Conservation (phyloP, 2,113 vertebrate species). For the Jaculus jaculus region DNA sequence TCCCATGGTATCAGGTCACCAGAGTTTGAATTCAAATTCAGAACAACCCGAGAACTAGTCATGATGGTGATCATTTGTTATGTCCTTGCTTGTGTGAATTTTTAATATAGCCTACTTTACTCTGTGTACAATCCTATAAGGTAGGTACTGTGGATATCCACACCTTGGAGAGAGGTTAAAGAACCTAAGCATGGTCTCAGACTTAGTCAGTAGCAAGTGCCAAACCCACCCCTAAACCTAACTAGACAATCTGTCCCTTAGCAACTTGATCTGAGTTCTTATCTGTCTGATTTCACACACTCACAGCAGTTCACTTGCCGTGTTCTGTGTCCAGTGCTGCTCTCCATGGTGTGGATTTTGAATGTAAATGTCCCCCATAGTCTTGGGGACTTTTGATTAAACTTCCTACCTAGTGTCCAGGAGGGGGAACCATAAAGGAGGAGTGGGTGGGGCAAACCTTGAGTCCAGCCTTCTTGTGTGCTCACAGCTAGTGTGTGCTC, state of each 20-base stretch:
- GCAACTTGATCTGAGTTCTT: neutral
- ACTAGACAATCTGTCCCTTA: neutral
- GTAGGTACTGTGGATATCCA: neutral
- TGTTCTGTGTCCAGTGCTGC: neutral
- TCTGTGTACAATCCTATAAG: neutral
- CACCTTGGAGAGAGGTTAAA: neutral
- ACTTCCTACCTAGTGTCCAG: too few relatives aligned
- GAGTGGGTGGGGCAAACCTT: too few relatives aligned
- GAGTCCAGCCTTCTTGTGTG: too few relatives aligned
- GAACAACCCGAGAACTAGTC: neutral
- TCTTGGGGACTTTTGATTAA: too few relatives aligned
- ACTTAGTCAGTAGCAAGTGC: neutral
- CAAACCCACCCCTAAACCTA: neutral
- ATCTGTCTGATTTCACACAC: neutral
- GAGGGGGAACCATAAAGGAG: too few relatives aligned
- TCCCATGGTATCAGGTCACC: neutral
- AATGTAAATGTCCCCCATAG: too few relatives aligned
- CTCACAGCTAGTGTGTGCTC: too few relatives aligned
- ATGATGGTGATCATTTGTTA: neutral
- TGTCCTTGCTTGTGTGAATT: neutral
- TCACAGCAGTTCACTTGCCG: neutral
- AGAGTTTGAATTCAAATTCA: neutral
- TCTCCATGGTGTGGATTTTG: too few relatives aligned
- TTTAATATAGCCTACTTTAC: neutral
- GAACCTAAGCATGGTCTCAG: neutral